Conservation (phyloP, 1,140 invertebrate genomes). For the Plectrocnemia conspersa region DNA sequence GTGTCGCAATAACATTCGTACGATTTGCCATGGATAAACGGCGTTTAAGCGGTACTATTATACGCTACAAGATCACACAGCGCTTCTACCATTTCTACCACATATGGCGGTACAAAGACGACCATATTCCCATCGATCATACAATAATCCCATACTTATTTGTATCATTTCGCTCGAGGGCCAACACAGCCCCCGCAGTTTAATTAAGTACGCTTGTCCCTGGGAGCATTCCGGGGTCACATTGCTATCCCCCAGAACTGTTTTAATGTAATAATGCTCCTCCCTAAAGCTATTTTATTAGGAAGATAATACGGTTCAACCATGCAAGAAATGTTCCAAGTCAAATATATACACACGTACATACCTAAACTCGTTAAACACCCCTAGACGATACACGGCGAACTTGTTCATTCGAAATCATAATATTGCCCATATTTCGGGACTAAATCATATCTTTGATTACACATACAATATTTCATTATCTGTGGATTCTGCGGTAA, state of each 20-base stretch:
- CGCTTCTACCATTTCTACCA: no score
- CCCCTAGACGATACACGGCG: neutral
- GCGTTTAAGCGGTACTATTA: no score
- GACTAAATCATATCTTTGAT: no score
- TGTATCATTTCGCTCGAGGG: constrained; percentile 30
- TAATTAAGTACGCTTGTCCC: constrained; percentile 32
- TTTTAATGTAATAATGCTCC: constrained; percentile 19
- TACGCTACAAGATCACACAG: no score
- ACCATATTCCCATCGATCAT: constrained; percentile 30
- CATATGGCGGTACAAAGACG: no score
- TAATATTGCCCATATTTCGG: constrained; percentile 18
- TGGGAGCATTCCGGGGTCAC: constrained; percentile 26
- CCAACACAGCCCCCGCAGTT: constrained; percentile 21
- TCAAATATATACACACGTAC: no score
- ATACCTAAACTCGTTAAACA: no score
- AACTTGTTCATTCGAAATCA: constrained; percentile 9
- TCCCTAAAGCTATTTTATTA: constrained; percentile 30
- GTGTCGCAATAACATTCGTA: no score
- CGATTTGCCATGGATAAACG: no score
- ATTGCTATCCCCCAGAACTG: constrained; percentile 19
- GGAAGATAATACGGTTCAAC: constrained; percentile 31
- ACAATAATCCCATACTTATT: constrained; percentile 35
- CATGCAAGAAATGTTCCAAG: constrained; percentile 31
- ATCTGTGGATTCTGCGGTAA: no score
- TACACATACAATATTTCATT: no score